Conservation (phyloP, 2,113 vertebrate species). For the Alaudala cheleensis region DNA sequence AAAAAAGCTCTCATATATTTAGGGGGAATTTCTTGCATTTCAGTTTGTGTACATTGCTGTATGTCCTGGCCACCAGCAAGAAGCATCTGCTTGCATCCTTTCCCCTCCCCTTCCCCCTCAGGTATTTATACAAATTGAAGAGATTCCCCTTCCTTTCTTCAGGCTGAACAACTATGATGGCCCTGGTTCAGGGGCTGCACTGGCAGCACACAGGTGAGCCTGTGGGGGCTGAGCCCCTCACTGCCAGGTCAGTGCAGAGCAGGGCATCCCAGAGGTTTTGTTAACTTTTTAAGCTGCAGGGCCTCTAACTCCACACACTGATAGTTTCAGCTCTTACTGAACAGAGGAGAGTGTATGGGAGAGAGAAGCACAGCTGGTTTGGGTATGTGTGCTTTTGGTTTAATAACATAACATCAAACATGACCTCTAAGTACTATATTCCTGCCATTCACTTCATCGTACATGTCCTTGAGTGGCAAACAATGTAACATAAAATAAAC, state of each 20-base stretch:
- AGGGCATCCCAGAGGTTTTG: neutral
- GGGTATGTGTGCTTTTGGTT: neutral
- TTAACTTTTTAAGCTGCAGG: neutral
- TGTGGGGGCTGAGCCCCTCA: rapidly evolving
- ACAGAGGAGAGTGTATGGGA: neutral
- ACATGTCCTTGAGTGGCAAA: neutral
- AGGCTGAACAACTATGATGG: neutral
- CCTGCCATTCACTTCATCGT: neutral
- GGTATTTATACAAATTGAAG: neutral
- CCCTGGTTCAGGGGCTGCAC: rapidly evolving
- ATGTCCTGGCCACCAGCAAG: neutral
- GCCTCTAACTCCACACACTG: neutral
- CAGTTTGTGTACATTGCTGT: neutral
- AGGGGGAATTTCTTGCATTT: neutral
- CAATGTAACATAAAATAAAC: neutral
- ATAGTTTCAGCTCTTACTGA: neutral
- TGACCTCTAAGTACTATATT: neutral
- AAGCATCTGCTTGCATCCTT: neutral
- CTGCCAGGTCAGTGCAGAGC: neutral
- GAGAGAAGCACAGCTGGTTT: neutral
- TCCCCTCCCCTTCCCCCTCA: neutral
- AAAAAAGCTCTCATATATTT: rapidly evolving
- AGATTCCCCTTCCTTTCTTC: neutral
- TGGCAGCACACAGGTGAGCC: neutral
- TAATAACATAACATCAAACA: rapidly evolving